These are phyloP conservation scores for Bombus pyrosoma DNA, from an alignment of 1,140 invertebrate species.

Conservation along the genomic window DNA sequence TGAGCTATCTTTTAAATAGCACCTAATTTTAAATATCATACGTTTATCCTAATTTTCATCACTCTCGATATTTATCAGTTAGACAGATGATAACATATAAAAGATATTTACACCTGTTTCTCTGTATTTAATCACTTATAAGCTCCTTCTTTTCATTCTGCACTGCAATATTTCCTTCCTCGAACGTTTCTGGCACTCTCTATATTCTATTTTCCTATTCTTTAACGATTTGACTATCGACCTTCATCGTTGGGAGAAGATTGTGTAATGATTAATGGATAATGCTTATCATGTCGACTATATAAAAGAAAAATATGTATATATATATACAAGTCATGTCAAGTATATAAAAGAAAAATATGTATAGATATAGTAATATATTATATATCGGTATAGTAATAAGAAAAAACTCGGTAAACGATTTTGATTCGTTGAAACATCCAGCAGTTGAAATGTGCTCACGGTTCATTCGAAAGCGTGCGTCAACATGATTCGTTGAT, in stretches of 20 bases:
- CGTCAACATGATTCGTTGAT: not conserved
- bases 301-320: not conserved
- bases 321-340: too few relatives aligned
- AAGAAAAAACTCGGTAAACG: not conserved
- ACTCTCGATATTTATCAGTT: not conserved
- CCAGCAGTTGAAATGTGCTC: not conserved
- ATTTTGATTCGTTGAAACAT: not conserved
- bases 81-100: not conserved
- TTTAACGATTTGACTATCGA: not conserved
- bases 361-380: not conserved
- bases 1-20: not conserved
- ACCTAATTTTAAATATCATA: not conserved
- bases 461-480: not conserved
- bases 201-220: not conserved
- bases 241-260: not conserved
- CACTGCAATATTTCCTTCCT: not conserved
- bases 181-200: not conserved
- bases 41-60: not conserved
- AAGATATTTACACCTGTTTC: not conserved
- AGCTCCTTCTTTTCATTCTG: not conserved
- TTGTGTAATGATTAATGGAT: not conserved
- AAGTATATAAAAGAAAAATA: too few relatives aligned
- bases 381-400: not conserved
- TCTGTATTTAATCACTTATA: not conserved
- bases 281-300: not conserved